Evolutionary conservation across 2,113 vertebrate species (phyloP).

Genomic region (Turnix velox): DNA sequence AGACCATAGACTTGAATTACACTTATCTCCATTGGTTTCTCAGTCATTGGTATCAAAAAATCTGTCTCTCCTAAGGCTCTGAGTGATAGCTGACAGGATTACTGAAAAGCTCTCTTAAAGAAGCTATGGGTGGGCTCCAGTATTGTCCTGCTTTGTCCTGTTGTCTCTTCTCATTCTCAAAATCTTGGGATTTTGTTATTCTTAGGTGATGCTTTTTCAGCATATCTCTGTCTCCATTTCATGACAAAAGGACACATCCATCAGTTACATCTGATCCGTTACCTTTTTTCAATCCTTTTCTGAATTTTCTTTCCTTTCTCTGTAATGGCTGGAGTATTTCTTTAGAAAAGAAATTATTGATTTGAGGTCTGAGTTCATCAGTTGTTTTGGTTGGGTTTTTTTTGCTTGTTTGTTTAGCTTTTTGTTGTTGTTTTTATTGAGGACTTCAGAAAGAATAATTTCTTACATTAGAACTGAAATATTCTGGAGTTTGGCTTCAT

Average conservation of each 20-base stretch:
- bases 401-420: not conserved
- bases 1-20: not conserved
- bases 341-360: not conserved
- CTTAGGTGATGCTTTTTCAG: not conserved
- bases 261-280: not conserved
- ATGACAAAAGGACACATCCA: accelerated
- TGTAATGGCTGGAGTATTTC: not conserved
- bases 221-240: not conserved
- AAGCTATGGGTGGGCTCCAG: not conserved
- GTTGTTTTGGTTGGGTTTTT: not conserved
- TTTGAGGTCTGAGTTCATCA: not conserved
- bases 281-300: not conserved
- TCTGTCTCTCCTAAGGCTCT: not conserved
- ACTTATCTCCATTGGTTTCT: not conserved
- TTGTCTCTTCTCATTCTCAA: not conserved
- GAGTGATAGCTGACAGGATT: not conserved
- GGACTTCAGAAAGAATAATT: not conserved
- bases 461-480: not conserved
- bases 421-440: not conserved
- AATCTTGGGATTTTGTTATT: not conserved
- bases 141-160: not conserved
- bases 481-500: not conserved
- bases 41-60: not conserved
- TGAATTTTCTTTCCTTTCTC: not conserved
- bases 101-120: not conserved